phyloP scores from a whole-genome alignment of 1,140 invertebrate species.

The Aphaenogaster ashmeadi region DNA sequence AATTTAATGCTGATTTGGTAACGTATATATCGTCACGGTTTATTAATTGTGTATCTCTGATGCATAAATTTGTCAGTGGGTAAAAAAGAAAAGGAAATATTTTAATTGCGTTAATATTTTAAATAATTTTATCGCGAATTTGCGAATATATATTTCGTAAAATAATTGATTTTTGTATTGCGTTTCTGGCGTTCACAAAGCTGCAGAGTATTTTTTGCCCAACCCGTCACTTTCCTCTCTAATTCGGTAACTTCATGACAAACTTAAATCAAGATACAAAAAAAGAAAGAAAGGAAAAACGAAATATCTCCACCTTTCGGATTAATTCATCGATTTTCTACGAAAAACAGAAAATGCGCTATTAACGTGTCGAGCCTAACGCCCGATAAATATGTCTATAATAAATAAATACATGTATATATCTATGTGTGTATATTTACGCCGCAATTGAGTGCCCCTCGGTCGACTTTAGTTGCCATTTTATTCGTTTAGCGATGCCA shows the following conservation, averaged over 20 bases:
- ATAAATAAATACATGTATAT: constrained; percentile 79
- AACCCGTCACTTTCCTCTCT: constrained; percentile 46
- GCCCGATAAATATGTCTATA: constrained; percentile 72
- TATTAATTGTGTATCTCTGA: constrained; percentile 15
- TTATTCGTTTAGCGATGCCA: constrained; percentile 55
- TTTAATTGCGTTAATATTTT: constrained; percentile 39
- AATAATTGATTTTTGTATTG: neutral
- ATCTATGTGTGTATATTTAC: constrained; percentile 71
- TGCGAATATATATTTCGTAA: neutral
- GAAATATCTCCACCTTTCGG: neutral
- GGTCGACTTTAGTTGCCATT: constrained; percentile 74
- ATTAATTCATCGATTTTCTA: neutral
- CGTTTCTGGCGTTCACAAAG: constrained; percentile 9
- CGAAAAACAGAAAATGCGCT: constrained; percentile 21
- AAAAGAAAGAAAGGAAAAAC: constrained; percentile 2
- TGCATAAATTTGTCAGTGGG: neutral
- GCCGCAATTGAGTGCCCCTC: constrained; percentile 57
- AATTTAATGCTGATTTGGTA: constrained; percentile 34
- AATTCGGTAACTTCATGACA: constrained; percentile 42
- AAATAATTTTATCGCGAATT: constrained; percentile 11
- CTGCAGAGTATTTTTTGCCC: neutral
- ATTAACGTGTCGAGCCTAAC: constrained; percentile 68
- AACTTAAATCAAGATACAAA: constrained; percentile 35
- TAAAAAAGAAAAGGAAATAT: constrained; percentile 27
- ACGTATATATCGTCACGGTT: neutral